These are phyloP conservation scores for Xestia xanthographa DNA, from an alignment of 2,888 invertebrate genomes.

Conservation along the genomic window DNA sequence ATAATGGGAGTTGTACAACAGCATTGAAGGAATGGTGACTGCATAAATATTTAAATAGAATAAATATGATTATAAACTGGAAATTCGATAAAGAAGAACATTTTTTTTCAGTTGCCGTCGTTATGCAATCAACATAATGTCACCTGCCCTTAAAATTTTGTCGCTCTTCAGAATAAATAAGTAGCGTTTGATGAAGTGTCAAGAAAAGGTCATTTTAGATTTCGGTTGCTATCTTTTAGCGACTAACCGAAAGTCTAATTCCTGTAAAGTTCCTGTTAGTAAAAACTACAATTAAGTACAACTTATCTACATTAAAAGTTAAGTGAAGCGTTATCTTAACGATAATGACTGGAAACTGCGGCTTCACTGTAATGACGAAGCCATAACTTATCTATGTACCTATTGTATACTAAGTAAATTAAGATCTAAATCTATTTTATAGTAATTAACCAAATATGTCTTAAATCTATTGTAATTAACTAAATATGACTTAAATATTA, in stretches of 20 bases:
- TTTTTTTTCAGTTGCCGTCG: slow-evolving; percentile 59
- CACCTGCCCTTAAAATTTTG: slow-evolving; percentile 77
- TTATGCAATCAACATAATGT: slow-evolving; percentile 80
- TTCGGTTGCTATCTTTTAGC: slow-evolving; percentile 49
- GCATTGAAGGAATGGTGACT: slow-evolving; percentile 74
- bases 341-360: slow-evolving; percentile 56
- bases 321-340: slow-evolving; percentile 63
- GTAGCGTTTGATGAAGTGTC: slow-evolving; percentile 21
- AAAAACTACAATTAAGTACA: slow-evolving; percentile 45
- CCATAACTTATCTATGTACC: slow-evolving; percentile 53
- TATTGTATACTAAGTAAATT: slow-evolving; percentile 58
- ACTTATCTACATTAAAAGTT: slow-evolving; percentile 62
- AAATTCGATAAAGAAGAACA: slow-evolving; percentile 50
- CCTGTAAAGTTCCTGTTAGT: slow-evolving; percentile 54
- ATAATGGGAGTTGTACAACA: slow-evolving; percentile 46
- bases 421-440: slow-evolving; percentile 55
- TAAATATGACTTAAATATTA: slow-evolving; percentile 48
- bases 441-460: slow-evolving; percentile 57
- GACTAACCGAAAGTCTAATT: slow-evolving; percentile 33
- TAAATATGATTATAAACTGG: slow-evolving; percentile 58
- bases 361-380: slow-evolving; percentile 43
- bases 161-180: slow-evolving; percentile 29
- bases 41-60: slow-evolving; percentile 78
- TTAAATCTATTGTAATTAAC: slow-evolving; percentile 63
- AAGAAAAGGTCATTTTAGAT: slow-evolving; percentile 21